Conservation (phyloP, 2,888 invertebrate genomes). For the Perizoma affinitatum region DNA sequence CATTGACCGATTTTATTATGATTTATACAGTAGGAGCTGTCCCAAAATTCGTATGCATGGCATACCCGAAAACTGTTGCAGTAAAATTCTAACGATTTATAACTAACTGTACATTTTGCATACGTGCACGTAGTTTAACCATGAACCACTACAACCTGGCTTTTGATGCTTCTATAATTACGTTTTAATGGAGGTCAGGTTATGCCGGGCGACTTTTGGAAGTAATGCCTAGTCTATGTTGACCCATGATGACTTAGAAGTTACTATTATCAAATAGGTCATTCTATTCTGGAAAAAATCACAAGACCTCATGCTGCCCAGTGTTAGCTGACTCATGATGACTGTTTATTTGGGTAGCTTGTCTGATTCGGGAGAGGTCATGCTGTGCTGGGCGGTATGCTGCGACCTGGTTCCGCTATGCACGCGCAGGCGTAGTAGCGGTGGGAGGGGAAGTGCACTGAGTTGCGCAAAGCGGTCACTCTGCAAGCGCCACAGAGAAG, state of each 20-base stretch:
- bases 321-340: conserved; percentile 33
- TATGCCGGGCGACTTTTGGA: conserved; percentile 47
- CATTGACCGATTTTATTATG: neutral
- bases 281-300: conserved; percentile 11
- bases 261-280: conserved; percentile 4
- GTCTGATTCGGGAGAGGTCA: conserved; percentile 59
- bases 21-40: neutral
- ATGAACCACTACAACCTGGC: conserved; percentile 48
- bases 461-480: conserved; percentile 82
- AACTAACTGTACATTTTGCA: conserved; percentile 81
- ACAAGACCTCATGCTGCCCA: conserved; percentile 21
- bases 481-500: conserved; percentile 54
- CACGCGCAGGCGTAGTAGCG: conserved; percentile 78
- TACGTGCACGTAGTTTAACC: conserved; percentile 73
- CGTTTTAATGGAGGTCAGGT: conserved; percentile 48
- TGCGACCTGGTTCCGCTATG: conserved; percentile 82
- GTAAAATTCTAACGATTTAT: conserved; percentile 61
- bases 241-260: conserved; percentile 6
- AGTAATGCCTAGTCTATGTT: conserved; percentile 2
- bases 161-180: conserved; percentile 41
- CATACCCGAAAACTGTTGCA: conserved; percentile 18
- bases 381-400: conserved; percentile 58
- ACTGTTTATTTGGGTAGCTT: conserved; percentile 45
- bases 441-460: conserved; percentile 67
- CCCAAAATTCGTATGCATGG: conserved; percentile 16